Conservation (phyloP, 2,888 invertebrate genomes). For the Prosopocoilus inquinatus region DNA sequence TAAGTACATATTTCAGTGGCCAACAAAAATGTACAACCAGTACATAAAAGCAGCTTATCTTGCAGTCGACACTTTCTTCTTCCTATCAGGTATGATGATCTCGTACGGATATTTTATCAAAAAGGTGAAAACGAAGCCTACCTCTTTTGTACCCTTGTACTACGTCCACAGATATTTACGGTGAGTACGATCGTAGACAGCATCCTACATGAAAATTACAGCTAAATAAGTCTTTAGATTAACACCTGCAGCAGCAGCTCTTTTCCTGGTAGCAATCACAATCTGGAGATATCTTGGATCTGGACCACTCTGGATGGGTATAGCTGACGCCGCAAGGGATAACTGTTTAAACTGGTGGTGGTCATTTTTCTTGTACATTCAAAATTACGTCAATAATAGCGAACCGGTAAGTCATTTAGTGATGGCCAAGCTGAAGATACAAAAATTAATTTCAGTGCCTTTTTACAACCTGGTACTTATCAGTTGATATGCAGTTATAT, state of each 20-base stretch:
- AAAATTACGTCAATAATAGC: conserved; percentile 16
- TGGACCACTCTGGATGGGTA: conserved; percentile 11
- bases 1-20: conserved; percentile 7
- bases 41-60: conserved; percentile 16
- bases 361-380: conserved; percentile 15
- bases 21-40: neutral
- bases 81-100: conserved; percentile 16
- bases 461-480: conserved; percentile 18
- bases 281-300: conserved; percentile 5
- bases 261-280: conserved; percentile 13
- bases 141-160: conserved; percentile 3
- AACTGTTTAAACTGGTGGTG: conserved; percentile 19
- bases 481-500: conserved; percentile 19
- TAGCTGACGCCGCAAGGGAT: neutral
- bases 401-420: conserved; percentile 10
- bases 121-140: conserved; percentile 8
- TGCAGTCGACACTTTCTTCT: conserved; percentile 21
- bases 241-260: conserved; percentile 14
- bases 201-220: neutral
- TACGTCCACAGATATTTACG: conserved; percentile 14
- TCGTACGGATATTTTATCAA: conserved; percentile 15
- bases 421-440: no score
- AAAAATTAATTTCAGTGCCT: conserved; percentile 12
- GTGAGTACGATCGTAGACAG: neutral
- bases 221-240: conserved; percentile 8